Conservation (phyloP, 1,140 invertebrate species). For the Dryas iulia region DNA sequence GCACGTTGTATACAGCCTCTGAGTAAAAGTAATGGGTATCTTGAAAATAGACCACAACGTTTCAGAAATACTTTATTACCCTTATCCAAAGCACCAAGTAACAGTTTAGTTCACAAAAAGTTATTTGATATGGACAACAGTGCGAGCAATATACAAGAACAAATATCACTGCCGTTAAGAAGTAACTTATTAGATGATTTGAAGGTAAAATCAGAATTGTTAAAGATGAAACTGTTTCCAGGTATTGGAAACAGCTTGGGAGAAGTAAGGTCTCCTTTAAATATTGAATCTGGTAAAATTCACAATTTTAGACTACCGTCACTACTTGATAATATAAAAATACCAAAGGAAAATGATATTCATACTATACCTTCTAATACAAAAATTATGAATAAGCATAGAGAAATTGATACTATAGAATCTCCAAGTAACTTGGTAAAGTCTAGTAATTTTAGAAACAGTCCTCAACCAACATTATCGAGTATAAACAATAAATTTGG, state of each 20-base stretch:
- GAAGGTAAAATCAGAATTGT: conserved; percentile 29
- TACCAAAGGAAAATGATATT: not conserved
- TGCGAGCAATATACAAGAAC: conserved; percentile 51
- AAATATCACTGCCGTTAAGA: conserved; percentile 23
- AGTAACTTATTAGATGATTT: conserved; percentile 25
- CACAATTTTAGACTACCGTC: conserved; percentile 24
- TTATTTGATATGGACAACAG: conserved; percentile 48
- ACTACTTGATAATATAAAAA: not conserved
- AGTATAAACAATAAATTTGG: not conserved
- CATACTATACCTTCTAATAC: not conserved
- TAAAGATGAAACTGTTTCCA: conserved; percentile 24
- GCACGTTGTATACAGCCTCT: conserved; percentile 44
- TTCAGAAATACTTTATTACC: conserved; percentile 26
- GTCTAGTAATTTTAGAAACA: not conserved
- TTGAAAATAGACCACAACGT: conserved; percentile 8
- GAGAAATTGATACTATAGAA: not conserved
- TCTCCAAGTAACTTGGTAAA: not conserved
- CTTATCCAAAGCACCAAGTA: conserved; percentile 17
- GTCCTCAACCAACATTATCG: not conserved
- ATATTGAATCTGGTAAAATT: not conserved
- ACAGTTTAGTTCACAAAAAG: conserved; percentile 30
- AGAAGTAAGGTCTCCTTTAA: not conserved
- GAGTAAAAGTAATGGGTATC: conserved; percentile 26
- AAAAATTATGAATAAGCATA: not conserved
- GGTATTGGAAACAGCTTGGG: conserved; percentile 6